A percentile compares a stretch with the other conserved stretches of the same genome.
Conservation (phyloP, 2,888 invertebrate genomes). For the Aspidapion aeneum region DNA sequence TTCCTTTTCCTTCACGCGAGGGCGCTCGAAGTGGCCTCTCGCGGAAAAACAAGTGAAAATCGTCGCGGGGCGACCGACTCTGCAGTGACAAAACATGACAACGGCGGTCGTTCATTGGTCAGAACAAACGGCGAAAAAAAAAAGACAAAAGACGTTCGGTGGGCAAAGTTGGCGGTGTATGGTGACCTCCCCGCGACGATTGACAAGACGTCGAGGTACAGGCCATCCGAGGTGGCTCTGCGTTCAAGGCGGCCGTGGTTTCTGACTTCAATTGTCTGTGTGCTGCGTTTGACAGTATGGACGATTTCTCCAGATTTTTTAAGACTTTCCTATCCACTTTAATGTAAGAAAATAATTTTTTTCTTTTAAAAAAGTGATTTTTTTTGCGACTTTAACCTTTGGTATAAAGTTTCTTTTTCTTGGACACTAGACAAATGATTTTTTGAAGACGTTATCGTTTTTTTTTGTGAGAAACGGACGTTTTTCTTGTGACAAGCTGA, state of each 20-base stretch:
- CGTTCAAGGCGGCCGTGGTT: background rate
- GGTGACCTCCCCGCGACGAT: background rate
- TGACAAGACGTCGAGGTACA: background rate
- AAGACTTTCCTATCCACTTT: too few species aligned
- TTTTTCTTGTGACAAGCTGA: too few species aligned
- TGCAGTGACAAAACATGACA: constrained; percentile 51
- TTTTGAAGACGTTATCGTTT: too few species aligned
- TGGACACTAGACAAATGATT: too few species aligned
- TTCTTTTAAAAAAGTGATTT: too few species aligned
- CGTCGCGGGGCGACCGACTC: constrained; percentile 36
- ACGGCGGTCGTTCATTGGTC: constrained; percentile 47
- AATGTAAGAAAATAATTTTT: too few species aligned
- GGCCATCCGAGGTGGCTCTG: background rate
- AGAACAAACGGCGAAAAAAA: constrained; percentile 33
- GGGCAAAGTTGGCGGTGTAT: background rate
- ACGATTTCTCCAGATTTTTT: too few species aligned
- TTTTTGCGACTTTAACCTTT: too few species aligned
- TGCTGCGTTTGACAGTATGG: too few species aligned
- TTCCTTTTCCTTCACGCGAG: constrained; percentile 8
- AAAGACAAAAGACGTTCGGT: background rate
- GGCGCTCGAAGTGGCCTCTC: constrained; percentile 16
- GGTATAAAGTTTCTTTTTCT: too few species aligned
- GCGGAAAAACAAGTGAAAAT: constrained; percentile 25
- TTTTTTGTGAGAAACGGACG: too few species aligned
- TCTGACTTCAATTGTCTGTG: background rate